Base-by-base conservation (phyloP, 2,888 invertebrate species). In the Barypeithes pellucidus region DNA sequence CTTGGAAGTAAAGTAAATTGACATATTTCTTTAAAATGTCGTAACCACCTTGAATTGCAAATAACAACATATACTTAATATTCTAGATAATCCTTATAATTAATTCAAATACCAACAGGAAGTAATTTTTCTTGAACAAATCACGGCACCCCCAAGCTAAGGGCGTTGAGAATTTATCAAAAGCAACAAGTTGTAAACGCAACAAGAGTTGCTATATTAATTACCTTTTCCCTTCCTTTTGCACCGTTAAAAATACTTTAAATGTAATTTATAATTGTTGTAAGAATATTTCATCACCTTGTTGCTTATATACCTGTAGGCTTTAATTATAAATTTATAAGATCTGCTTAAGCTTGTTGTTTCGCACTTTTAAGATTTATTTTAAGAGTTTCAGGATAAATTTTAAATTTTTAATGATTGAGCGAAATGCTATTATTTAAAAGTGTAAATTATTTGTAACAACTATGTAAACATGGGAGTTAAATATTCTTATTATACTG, bases 181-280 rank as follows among this genome's bases (percentile, higher is more conserved):
- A 24, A 16, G 63, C 63, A 63, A 63, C 63, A 63, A 63, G 63
- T 63, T 29, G 47, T 63, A 50, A 45, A 50, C 47, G 33, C 63
- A 45, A 45, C 63, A 45, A 47, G 63, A 63, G 63, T 43, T 50
- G 43, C 43, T 61, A 61, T 50, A 63, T 63, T 63, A 63, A 63
- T 63, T 63, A 63, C 63, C 63, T 63, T 63, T 50, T 50, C 33
- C 47, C 33, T 63, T 45, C 20, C 63, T 63, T 50, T 45, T 45
- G 18, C 47, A 63, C 63, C 47, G 47, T 50, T 63, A 47, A 63
- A 63, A 45, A 47, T 63, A 63, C 47, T 45, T 33, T 50, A 63
- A 63, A 47, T 47, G 14, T 47, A 63, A 63, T 47, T 63, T 63
- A 47, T 63, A 63, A 63, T 57, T 57, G 54, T 57, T 57, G 54